Base-by-base conservation (phyloP, 2,888 invertebrate genomes). In the Synergus itoensis region DNA sequence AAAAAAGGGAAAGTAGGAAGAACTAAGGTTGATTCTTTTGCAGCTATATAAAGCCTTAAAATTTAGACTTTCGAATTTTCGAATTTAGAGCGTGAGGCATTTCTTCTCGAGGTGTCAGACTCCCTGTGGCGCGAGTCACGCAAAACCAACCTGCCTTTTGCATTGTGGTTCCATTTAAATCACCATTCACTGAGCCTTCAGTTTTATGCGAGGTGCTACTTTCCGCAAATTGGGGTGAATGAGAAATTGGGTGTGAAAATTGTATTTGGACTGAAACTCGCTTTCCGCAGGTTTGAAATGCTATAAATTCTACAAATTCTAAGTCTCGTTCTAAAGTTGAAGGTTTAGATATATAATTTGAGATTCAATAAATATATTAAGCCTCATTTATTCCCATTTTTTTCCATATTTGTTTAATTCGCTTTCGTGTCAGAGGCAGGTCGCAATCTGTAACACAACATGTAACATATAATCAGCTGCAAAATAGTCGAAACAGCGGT, bases 51-150 rank as follows among this genome's bases (percentile, higher is more conserved):
- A 69, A 77, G 11, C 64, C 45, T 65, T 21, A n/a, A 77, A 48
- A 73, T 69, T 36, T n/a, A 67, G 65, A 53, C 53, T 41, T 9
- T 53, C 45, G 76, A 79, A 21, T 43, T 79, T 78, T 60, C 11
- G 62, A 62, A 28, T 14, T 36, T 48, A 5, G 36, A 73, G n/a
- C 40, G 53, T 53, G 73, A 62, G 18, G 73, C 36, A 36, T 40
- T 48, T 48, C 45, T 45, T 69, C 16, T 28, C 28, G 80, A 88
- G 89, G 89, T 88, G 89, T 86, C 79, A 79, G 88, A 82, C 87
- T 77, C 84, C 90, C 90, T 82, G 87, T 82, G 82, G 89, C 40
- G 89, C 84, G 81, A 85, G 86, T 87, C 86, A 86, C 88, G 90
- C 88, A 89, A 90, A 90, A 90, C 79, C 53, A 53, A 73, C 73